Conservation (phyloP, 2,113 vertebrate species). For the Micronycteris hirsuta region DNA sequence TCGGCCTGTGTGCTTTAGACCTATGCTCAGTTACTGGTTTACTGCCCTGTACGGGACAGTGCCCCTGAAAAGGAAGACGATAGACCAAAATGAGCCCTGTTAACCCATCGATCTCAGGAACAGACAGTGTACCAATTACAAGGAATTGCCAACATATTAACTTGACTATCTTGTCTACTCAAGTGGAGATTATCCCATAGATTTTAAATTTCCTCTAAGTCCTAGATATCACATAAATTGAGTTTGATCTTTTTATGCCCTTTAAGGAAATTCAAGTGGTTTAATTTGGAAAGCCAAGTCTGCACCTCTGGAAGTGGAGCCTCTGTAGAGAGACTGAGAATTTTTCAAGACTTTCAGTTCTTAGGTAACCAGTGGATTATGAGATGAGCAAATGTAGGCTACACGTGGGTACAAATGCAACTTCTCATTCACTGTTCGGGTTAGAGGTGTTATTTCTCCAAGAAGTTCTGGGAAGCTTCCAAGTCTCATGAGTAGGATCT, state of each 20-base stretch:
- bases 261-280: background rate
- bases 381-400: background rate
- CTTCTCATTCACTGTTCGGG: background rate
- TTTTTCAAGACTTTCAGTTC: background rate
- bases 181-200: background rate
- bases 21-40: background rate
- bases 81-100: background rate
- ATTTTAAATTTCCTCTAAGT: constrained; percentile 2
- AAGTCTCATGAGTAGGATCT: background rate
- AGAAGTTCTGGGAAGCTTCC: background rate
- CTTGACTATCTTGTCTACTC: background rate
- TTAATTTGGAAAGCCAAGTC: background rate
- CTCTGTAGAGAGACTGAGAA: background rate
- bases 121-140: background rate
- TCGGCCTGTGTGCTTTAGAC: background rate
- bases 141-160: background rate
- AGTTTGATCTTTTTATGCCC: background rate
- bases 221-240: background rate
- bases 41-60: background rate
- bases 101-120: background rate
- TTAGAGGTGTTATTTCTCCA: background rate
- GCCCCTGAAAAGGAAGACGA: background rate
- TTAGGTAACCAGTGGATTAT: background rate
- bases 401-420: background rate
- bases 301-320: background rate